phyloP scores from a whole-genome alignment of 2,113 vertebrate species.

The Spermophilus dauricus region DNA sequence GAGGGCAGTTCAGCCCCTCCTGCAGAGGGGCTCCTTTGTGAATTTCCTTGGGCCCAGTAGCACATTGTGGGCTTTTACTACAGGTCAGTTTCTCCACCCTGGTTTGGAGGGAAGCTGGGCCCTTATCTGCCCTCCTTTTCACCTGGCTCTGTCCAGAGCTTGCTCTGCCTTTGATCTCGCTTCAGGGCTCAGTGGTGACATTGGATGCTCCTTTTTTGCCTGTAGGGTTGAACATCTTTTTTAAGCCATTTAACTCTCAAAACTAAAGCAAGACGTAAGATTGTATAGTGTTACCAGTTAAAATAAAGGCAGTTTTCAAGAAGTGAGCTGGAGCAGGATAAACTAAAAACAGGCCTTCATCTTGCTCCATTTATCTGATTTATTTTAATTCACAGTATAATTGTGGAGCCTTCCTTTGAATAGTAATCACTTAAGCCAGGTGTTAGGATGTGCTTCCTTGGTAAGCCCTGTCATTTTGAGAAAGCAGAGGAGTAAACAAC shows the following conservation, averaged over 20 bases:
- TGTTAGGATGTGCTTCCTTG: background rate
- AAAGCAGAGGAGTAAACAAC: background rate
- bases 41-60: background rate
- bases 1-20: rapidly evolving
- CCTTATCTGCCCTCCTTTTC: background rate
- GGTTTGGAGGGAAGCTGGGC: background rate
- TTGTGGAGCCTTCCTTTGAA: background rate
- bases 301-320: slow-evolving; percentile 15
- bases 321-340: background rate
- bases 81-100: background rate
- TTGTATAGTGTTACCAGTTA: background rate
- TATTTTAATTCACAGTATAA: background rate
- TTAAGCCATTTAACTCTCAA: background rate
- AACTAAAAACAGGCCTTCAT: background rate
- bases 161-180: background rate
- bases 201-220: background rate
- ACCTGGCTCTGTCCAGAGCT: background rate
- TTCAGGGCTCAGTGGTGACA: background rate
- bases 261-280: background rate
- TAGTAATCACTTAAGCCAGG: background rate
- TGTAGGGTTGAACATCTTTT: background rate
- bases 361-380: background rate
- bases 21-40: background rate
- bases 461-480: slow-evolving; percentile 33
- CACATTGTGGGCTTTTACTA: background rate